Conservation (phyloP, 2,113 vertebrate species). For the Lipophrys pholis region DNA sequence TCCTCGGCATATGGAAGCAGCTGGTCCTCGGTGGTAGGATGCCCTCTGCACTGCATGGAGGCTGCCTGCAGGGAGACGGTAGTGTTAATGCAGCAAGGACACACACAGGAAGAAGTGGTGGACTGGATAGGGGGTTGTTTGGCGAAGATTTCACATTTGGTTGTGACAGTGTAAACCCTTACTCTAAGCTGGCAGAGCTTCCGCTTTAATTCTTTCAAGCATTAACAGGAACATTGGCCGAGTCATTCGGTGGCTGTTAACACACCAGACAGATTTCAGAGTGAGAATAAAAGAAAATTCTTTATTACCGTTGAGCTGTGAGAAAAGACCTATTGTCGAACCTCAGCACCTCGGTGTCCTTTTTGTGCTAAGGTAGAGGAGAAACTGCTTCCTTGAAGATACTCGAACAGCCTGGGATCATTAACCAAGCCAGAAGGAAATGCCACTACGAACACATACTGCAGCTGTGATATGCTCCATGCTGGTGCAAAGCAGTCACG, state of each 20-base stretch:
- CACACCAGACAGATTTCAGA: slow-evolving; percentile 32
- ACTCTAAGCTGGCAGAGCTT: slow-evolving; percentile 56
- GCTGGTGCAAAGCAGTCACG: slow-evolving; percentile 61
- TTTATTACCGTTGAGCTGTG: slow-evolving; percentile 29
- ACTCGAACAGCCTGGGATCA: slow-evolving; percentile 24
- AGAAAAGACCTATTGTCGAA: neutral
- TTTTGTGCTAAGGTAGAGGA: slow-evolving; percentile 27
- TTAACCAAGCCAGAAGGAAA: slow-evolving; percentile 46
- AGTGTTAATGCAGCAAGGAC: slow-evolving; percentile 11
- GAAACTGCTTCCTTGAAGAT: slow-evolving; percentile 32
- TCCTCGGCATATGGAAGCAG: slow-evolving; percentile 67
- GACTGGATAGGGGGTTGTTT: slow-evolving; percentile 26
- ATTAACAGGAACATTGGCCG: slow-evolving; percentile 35
- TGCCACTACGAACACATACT: slow-evolving; percentile 58
- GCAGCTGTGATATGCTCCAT: slow-evolving; percentile 32
- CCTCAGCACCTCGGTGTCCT: slow-evolving; percentile 7
- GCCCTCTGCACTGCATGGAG: slow-evolving; percentile 44
- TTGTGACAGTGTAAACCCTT: slow-evolving; percentile 56
- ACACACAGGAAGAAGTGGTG: neutral
- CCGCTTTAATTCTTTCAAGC: slow-evolving; percentile 50
- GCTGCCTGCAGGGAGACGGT: slow-evolving; percentile 33
- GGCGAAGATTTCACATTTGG: slow-evolving; percentile 45
- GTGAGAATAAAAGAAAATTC: neutral
- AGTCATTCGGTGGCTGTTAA: slow-evolving; percentile 32
- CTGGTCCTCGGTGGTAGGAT: slow-evolving; percentile 46